These are phyloP conservation scores for Charaxes varanes DNA, from an alignment of 1,140 invertebrate genomes.

Conservation along the genomic window DNA sequence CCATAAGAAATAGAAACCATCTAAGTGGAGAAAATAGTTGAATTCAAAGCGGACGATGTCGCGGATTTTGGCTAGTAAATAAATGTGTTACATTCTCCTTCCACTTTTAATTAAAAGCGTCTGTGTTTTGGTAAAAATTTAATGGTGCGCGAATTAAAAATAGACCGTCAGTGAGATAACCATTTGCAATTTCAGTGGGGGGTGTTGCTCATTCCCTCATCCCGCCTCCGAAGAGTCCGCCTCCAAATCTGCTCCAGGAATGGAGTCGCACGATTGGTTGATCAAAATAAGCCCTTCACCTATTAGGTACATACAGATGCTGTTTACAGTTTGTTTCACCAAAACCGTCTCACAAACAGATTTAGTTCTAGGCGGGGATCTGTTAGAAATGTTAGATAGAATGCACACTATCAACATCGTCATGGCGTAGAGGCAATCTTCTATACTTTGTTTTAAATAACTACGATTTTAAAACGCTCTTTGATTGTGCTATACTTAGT, in stretches of 20 bases:
- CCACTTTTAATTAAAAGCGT: no score
- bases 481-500: no score
- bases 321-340: constrained; percentile 1
- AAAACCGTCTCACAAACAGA: no score
- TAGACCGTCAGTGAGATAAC: constrained; percentile 27
- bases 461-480: no score
- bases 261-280: constrained; percentile 55
- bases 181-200: constrained; percentile 38
- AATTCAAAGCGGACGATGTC: no score
- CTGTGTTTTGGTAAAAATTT: constrained; percentile 3
- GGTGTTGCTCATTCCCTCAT: constrained; percentile 31
- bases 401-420: no score
- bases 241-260: constrained; percentile 47
- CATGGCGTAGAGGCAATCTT: no score
- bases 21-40: no score
- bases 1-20: no score
- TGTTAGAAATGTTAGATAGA: neutral
- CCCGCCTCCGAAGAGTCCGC: constrained; percentile 49
- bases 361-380: neutral
- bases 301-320: constrained; percentile 37
- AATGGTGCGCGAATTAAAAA: constrained; percentile 11
- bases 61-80: no score
- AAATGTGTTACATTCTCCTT: no score
- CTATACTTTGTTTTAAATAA: no score
- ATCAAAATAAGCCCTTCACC: constrained; percentile 39